phyloP scores from a whole-genome alignment of 2,888 invertebrate genomes.

The Drosophila robusta region DNA sequence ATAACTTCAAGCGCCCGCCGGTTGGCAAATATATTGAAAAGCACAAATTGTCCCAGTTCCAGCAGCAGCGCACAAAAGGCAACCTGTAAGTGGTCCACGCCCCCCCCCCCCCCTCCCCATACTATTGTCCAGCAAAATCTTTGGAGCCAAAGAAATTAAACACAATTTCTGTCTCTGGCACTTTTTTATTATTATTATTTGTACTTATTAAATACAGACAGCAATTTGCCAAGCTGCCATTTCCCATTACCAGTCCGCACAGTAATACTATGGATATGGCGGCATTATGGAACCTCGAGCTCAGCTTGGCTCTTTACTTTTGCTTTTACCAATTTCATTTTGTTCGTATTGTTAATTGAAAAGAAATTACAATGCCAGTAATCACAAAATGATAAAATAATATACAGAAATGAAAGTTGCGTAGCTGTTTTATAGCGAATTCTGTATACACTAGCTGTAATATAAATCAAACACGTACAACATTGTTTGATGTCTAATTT shows the following conservation, averaged over 20 bases:
- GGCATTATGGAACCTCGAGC: conserved; percentile 21
- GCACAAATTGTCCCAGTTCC: conserved; percentile 73
- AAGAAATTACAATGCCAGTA: conserved; percentile 65
- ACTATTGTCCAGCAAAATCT: conserved; percentile 26
- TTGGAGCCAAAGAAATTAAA: conserved; percentile 64
- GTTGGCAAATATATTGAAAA: conserved; percentile 49
- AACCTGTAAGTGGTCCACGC: conserved; percentile 20
- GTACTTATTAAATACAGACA: conserved; percentile 53
- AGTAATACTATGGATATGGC: conserved; percentile 19
- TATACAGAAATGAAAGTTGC: conserved; percentile 48
- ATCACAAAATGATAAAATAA: conserved; percentile 48
- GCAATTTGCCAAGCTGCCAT: conserved; percentile 38
- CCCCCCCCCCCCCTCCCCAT: background rate
- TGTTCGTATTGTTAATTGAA: conserved; percentile 73
- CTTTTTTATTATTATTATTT: conserved; percentile 49
- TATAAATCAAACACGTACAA: too few species aligned
- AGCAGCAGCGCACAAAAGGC: conserved; percentile 58
- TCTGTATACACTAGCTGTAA: conserved; percentile 4
- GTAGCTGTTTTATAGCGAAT: background rate
- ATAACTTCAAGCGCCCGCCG: conserved; percentile 32
- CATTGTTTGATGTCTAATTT: too few species aligned
- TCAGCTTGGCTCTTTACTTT: conserved; percentile 47
- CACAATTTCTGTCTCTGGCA: conserved; percentile 57
- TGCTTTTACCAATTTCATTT: conserved; percentile 64
- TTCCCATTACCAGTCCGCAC: conserved; percentile 14